Conservation (phyloP, 53 echinoderm and acorn worm genomes). For the Holothuria leucospilota region DNA sequence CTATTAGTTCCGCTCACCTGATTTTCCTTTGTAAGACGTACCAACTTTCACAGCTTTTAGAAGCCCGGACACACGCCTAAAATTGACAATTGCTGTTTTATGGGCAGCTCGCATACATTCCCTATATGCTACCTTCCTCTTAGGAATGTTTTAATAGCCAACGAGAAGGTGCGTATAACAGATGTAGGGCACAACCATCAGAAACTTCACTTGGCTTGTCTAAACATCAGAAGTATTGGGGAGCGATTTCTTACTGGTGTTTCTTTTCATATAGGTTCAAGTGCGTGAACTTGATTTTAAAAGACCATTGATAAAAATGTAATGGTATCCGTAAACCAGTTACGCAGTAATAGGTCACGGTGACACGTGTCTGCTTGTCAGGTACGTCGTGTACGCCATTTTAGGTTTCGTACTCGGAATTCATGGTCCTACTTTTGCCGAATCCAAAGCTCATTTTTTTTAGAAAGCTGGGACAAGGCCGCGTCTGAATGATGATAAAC, state of each 20-base stretch:
- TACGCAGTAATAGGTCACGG: constrained; percentile 18
- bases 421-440: too few relatives aligned
- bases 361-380: not conserved
- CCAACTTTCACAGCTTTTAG: constrained; percentile 24
- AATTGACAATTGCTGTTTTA: constrained; percentile 38
- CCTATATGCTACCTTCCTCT: too few relatives aligned
- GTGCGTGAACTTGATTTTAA: constrained; percentile 35
- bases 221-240: constrained; percentile 14
- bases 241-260: not conserved
- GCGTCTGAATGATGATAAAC: too few relatives aligned
- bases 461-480: too few relatives aligned
- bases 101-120: not conserved
- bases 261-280: constrained; percentile 22
- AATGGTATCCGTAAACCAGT: constrained; percentile 7
- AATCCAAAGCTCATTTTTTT: too few relatives aligned
- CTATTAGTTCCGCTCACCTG: constrained; percentile 32
- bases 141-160: constrained; percentile 21
- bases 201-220: constrained; percentile 24
- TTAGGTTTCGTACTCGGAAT: too few relatives aligned
- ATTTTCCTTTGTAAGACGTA: constrained; percentile 8
- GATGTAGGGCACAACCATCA: constrained; percentile 35
- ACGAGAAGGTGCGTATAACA: constrained; percentile 1
- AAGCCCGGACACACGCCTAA: constrained; percentile 20
- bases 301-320: constrained; percentile 1
- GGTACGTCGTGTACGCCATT: too few relatives aligned